Percentiles rank a stretch among this genome's conserved stretches.
These are phyloP conservation scores for Neodontobutis hainanensis DNA, from an alignment of 2,113 vertebrate genomes.

Conservation along the genomic window DNA sequence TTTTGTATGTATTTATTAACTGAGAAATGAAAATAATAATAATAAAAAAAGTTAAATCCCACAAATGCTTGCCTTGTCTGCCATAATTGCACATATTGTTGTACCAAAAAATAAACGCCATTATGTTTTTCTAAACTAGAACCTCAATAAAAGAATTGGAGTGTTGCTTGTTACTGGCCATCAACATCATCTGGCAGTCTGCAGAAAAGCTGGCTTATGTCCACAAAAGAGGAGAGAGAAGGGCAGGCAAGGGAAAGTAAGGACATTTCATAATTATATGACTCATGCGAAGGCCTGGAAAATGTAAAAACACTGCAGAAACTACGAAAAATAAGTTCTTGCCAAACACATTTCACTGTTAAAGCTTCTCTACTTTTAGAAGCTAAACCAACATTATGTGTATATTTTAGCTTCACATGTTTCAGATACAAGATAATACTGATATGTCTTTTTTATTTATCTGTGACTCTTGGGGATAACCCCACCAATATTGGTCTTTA, in stretches of 20 bases:
- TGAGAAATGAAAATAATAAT: constrained; percentile 26
- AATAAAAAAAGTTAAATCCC: constrained; percentile 30
- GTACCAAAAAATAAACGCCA: background rate
- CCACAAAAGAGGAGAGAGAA: constrained; percentile 34
- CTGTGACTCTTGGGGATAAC: no score
- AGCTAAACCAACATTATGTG: no score
- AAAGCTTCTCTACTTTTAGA: no score
- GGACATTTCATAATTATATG: constrained; percentile 45
- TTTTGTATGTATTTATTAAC: constrained; percentile 62
- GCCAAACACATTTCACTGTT: no score
- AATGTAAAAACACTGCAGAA: constrained; percentile 5
- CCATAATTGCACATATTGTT: background rate
- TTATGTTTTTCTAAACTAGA: constrained; percentile 11
- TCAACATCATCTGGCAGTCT: constrained; percentile 48
- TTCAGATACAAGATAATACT: no score
- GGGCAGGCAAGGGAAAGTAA: constrained; percentile 39
- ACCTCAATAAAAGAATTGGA: constrained; percentile 36
- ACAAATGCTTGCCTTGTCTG: constrained; percentile 6
- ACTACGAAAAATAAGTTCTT: background rate
- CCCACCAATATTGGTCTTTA: no score
- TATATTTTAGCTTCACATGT: no score
- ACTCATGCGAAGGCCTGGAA: constrained; percentile 25
- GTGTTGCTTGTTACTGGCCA: constrained; percentile 28
- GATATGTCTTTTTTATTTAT: no score
- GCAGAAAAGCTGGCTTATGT: constrained; percentile 56